Conservation (phyloP, 2,113 vertebrate species). For the Neogobius melanostomus region DNA sequence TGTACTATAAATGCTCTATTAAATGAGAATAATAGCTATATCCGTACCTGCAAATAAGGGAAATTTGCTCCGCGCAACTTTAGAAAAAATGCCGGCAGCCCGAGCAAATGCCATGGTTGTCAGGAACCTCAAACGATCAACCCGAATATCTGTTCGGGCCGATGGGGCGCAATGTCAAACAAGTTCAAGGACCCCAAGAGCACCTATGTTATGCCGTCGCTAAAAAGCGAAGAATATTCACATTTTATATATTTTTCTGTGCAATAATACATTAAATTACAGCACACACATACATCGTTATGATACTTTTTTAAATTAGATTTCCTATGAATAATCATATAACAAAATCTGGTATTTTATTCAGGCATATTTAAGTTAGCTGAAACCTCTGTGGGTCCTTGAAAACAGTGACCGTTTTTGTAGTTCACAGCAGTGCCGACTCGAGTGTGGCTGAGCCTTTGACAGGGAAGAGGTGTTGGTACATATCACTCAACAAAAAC, state of each 20-base stretch:
- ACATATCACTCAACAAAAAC: neutral
- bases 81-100: conserved; percentile 23
- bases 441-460: conserved; percentile 14
- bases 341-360: too few species aligned
- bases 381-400: conserved; percentile 30
- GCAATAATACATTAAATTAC: neutral
- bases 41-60: conserved; percentile 33
- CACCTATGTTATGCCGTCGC: neutral
- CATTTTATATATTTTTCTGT: neutral
- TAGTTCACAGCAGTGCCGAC: conserved; percentile 36
- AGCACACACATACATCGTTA: fast-evolving
- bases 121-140: neutral
- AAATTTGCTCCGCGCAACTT: conserved; percentile 25
- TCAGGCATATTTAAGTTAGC: conserved; percentile 49
- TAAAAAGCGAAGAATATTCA: neutral
- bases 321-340: neutral
- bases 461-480: conserved; percentile 30
- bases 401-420: conserved; percentile 29
- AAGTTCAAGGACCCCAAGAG: conserved; percentile 14
- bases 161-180: conserved; percentile 15
- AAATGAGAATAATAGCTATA: neutral
- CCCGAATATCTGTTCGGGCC: neutral
- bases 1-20: neutral
- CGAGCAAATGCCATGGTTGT: conserved; percentile 40
- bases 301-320: too few species aligned